phyloP scores from a whole-genome alignment of 2,113 vertebrate species.

The Lycocorax pyrrhopterus region DNA sequence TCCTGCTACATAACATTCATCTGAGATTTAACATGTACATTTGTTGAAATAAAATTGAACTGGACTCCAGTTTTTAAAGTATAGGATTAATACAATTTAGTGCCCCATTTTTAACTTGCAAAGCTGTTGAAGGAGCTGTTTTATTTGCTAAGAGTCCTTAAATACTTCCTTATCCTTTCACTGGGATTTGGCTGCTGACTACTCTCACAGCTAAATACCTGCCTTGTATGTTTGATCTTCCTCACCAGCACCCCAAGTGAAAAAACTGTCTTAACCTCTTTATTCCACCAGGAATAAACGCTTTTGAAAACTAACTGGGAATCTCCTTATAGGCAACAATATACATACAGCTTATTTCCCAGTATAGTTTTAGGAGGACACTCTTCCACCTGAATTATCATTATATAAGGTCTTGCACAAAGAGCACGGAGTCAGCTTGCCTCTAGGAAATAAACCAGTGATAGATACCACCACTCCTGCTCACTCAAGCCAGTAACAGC shows the following conservation, averaged over 20 bases:
- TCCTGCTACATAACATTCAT: background rate
- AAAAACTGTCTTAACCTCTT: background rate
- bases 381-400: background rate
- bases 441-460: background rate
- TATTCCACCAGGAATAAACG: background rate
- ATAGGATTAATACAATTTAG: background rate
- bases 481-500: background rate
- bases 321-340: background rate
- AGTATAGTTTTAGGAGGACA: background rate
- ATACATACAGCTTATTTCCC: background rate
- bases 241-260: background rate
- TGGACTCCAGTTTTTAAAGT: background rate
- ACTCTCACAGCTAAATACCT: background rate
- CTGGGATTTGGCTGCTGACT: background rate
- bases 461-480: background rate
- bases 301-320: background rate
- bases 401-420: background rate
- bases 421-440: background rate
- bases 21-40: background rate
- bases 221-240: background rate
- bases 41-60: background rate
- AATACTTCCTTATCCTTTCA: background rate
- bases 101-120: background rate
- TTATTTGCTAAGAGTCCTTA: background rate
- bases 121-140: background rate